phyloP scores from a whole-genome alignment of 2,797 vertebrate genomes.

The Myiotriccus ornatus region DNA sequence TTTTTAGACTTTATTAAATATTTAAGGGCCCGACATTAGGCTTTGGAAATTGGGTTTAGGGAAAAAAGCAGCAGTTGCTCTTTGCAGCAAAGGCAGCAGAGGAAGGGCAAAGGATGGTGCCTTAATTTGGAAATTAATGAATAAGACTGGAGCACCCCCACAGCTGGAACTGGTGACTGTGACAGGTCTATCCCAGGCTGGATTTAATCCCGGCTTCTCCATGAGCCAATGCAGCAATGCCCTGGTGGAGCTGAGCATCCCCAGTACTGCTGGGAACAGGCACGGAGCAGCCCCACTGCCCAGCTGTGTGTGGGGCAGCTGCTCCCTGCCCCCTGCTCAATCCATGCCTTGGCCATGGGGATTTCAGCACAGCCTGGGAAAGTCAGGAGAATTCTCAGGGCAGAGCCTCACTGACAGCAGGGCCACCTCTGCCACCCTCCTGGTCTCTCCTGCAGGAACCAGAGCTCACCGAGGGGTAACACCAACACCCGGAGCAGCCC shows the following conservation, averaged over 20 bases:
- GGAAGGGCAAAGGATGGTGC: background rate
- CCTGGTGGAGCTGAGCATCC: background rate
- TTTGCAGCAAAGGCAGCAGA: background rate
- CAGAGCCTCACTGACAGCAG: background rate
- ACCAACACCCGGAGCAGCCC: background rate
- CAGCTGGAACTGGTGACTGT: background rate
- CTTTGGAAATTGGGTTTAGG: slow-evolving; percentile 1
- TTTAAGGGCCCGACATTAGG: slow-evolving; percentile 20
- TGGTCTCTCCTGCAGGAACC: rapidly evolving
- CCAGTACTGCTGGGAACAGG: background rate
- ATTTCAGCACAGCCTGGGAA: background rate
- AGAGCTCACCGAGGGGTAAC: background rate
- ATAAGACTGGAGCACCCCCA: background rate
- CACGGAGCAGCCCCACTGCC: background rate
- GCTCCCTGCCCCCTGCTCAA: background rate
- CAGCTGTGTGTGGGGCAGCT: background rate
- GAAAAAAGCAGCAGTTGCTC: background rate
- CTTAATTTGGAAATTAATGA: background rate
- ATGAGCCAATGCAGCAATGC: rapidly evolving
- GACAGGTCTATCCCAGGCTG: background rate
- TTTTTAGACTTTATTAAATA: slow-evolving; percentile 63
- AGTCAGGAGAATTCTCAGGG: background rate
- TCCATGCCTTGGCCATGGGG: background rate
- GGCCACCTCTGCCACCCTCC: background rate
- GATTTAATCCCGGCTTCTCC: background rate